Conservation (phyloP, 2,797 vertebrate genomes). For the Gobio occitaniae region DNA sequence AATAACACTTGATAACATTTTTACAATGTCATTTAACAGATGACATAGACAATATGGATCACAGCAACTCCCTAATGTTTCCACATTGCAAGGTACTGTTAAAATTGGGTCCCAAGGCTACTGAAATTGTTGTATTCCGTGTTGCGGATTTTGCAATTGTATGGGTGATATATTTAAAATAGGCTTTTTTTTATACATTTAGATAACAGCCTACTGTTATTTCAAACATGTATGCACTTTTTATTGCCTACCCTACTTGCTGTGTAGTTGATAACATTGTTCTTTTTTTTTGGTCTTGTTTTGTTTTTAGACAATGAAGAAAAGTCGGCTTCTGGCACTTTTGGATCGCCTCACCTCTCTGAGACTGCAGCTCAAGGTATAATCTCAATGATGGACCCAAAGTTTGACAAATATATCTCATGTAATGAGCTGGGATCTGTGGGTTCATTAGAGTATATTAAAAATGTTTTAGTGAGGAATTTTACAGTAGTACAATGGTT, state of each 20-base stretch:
- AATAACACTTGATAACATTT: conserved; percentile 16
- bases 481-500: conserved; percentile 28
- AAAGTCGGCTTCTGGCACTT: conserved; percentile 19
- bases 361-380: conserved; percentile 47
- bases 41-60: conserved; percentile 40
- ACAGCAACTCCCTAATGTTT: conserved; percentile 48
- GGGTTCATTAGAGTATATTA: conserved; percentile 34
- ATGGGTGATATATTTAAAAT: conserved; percentile 24
- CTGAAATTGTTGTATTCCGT: conserved; percentile 28
- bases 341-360: conserved; percentile 20
- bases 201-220: background rate
- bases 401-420: conserved; percentile 25
- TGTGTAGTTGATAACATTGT: background rate
- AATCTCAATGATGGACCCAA: conserved; percentile 42
- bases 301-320: conserved; percentile 32
- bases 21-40: conserved; percentile 40
- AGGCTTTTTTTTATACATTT: conserved; percentile 8
- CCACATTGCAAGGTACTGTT: conserved; percentile 45
- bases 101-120: conserved; percentile 22
- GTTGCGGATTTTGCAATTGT: conserved; percentile 29
- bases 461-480: conserved; percentile 33
- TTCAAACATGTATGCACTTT: conserved; percentile 4
- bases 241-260: conserved; percentile 2
- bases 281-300: background rate
- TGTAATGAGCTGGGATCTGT: conserved; percentile 34